Evolutionary conservation across 2,113 vertebrate species (phyloP).

Genomic region (Nothobranchius kuhntae): DNA sequence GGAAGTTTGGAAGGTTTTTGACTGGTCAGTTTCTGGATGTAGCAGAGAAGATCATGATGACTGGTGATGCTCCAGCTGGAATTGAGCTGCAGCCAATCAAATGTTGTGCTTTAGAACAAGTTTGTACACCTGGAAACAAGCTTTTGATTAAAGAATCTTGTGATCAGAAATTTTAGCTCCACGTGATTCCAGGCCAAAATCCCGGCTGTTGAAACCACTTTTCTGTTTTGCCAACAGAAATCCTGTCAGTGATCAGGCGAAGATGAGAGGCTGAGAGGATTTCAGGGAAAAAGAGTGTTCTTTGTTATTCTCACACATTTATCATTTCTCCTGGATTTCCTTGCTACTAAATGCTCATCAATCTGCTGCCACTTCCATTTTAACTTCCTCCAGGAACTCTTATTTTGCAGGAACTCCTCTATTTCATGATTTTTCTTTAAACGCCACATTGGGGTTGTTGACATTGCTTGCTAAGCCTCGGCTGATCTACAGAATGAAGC

Average conservation of each 20-base stretch:
- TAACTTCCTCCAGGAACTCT: slow-evolving; percentile 29
- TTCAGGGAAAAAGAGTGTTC: not conserved
- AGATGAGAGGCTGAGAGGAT: slow-evolving; percentile 1
- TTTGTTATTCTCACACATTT: slow-evolving; percentile 19
- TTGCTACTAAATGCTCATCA: slow-evolving; percentile 24
- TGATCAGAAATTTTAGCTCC: slow-evolving; percentile 10
- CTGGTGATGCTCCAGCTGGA: too few species aligned
- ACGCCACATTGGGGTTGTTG: slow-evolving; percentile 34
- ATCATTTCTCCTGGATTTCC: slow-evolving; percentile 13
- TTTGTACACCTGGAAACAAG: not conserved
- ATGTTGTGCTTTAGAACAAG: not conserved
- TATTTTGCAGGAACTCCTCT: slow-evolving; percentile 26
- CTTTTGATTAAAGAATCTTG: not conserved
- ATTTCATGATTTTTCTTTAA: slow-evolving; percentile 17
- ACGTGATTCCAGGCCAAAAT: slow-evolving; percentile 6
- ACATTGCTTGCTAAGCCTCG: slow-evolving; percentile 32
- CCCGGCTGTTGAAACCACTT: slow-evolving; percentile 6
- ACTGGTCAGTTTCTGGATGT: too few species aligned
- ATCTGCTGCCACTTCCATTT: slow-evolving; percentile 25
- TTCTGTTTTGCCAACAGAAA: slow-evolving; percentile 12
- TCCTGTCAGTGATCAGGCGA: slow-evolving; percentile 30
- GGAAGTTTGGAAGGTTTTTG: too few species aligned
- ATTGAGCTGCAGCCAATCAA: not conserved
- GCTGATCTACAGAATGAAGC: slow-evolving; percentile 29
- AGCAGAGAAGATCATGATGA: too few species aligned